Conservation (phyloP, 2,888 invertebrate genomes). For the Pachydiplax longipennis region DNA sequence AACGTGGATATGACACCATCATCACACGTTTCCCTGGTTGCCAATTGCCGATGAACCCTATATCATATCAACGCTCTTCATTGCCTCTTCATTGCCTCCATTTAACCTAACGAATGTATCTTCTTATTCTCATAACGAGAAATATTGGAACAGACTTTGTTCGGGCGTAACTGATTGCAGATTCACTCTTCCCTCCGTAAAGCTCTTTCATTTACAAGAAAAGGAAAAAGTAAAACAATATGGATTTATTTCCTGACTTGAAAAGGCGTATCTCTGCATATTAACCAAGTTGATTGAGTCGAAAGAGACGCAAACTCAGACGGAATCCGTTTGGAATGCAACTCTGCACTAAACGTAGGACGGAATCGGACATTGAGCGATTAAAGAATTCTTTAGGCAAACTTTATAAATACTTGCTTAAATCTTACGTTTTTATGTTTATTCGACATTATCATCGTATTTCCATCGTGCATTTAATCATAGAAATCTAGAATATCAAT, state of each 20-base stretch:
- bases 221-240: neutral
- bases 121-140: too few relatives aligned
- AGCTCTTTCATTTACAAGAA: neutral
- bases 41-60: neutral
- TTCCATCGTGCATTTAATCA: too few relatives aligned
- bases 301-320: neutral
- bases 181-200: neutral
- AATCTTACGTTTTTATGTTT: too few relatives aligned
- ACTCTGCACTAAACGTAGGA: neutral
- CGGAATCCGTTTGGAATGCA: neutral
- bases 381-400: too few relatives aligned
- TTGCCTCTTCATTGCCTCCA: too few relatives aligned
- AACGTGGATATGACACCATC: neutral
- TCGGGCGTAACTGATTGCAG: slow-evolving; percentile 40
- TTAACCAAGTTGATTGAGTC: neutral
- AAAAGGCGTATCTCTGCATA: neutral
- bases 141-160: too few relatives aligned
- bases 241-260: neutral
- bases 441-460: too few relatives aligned
- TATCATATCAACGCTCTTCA: neutral
- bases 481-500: too few relatives aligned
- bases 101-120: slow-evolving; percentile 4
- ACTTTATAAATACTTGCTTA: too few relatives aligned
- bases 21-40: neutral
- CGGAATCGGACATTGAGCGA: too few relatives aligned